Base-by-base conservation (phyloP, 2,888 invertebrate species). In the Gortyna flavago region DNA sequence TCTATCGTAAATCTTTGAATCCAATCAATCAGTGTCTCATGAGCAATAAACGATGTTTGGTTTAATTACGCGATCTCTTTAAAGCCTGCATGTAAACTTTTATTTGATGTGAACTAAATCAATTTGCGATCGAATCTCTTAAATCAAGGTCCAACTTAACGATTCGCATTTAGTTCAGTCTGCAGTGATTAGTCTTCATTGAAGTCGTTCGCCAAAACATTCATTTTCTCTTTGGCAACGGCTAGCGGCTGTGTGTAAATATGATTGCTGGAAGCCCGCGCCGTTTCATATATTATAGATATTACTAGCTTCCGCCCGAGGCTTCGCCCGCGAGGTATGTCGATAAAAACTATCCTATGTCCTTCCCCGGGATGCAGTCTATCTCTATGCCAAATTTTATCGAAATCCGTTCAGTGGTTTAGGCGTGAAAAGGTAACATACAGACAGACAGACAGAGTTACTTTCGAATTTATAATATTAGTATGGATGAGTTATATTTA, bases 81-180 rank as follows among this genome's bases (percentile, higher is more conserved):
- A 61, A 48, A 48, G 25, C 18, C 44, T 51, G 32, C 44, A 67
- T 61, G 48, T 72, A 70, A 70, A 61, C 25, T 80, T 78, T 85
- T 77, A 80, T 76, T 85, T 75, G 61, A 81, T 78, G 72, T 77
- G 85, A 79, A 78, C 65, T 74, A 64, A 82, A 85, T 87, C 80
- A 88, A 85, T 87, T 88, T 72, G 81, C 66, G 54, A 68, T 59
- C 48, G 65, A 68, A 41, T 69, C 69, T 78, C 62, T 88, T 79
- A 77, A 74, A 80, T 79, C 69, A 68, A 79, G 77, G 25, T 29
- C 61, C 62, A 62, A 61, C 44, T 72, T 87, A 84, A 88, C 87
- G 80, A 84, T 75, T 72, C 48, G 29, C 64, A 84, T 89, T 85
- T 61, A 51, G 79, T 85, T 72, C 57, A 77, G 70, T 72, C 70